Percentiles rank a stretch among this genome's conserved stretches.
phyloP scores from a whole-genome alignment of 2,797 vertebrate genomes.

The Halcyon chelicuti region DNA sequence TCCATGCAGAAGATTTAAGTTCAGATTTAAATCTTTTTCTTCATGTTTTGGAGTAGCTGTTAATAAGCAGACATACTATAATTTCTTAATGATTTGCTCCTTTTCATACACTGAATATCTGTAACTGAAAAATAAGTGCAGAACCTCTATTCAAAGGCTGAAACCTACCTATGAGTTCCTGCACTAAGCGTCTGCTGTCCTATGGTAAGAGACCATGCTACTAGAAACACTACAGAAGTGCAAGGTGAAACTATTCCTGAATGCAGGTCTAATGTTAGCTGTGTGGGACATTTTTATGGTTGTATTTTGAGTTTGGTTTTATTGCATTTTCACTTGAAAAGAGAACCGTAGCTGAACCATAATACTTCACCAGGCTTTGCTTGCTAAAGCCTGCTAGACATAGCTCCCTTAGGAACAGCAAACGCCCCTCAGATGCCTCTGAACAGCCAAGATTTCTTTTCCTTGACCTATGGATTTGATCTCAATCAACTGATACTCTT shows the following conservation, averaged over 20 bases:
- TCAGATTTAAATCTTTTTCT: background rate
- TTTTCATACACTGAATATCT: background rate
- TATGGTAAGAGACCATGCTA: background rate
- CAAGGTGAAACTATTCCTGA: background rate
- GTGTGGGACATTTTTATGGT: background rate
- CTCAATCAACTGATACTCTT: background rate
- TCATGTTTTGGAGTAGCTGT: background rate
- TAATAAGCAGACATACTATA: background rate
- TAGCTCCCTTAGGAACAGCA: background rate
- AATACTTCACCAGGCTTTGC: background rate
- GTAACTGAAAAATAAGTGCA: background rate
- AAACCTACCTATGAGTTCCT: background rate
- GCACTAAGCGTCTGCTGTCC: background rate
- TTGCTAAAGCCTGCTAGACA: background rate
- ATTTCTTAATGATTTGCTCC: background rate
- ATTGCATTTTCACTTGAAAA: constrained; percentile 8
- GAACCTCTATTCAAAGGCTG: background rate
- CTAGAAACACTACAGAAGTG: background rate
- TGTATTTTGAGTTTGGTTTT: background rate
- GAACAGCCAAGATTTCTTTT: constrained; percentile 3
- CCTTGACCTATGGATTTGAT: constrained; percentile 42
- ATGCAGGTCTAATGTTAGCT: background rate
- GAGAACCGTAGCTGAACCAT: background rate
- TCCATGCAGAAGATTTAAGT: background rate
- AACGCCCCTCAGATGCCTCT: background rate